Evolutionary conservation across 1,140 invertebrate genomes (phyloP), one percentile per base, ranked within the genome.

Genomic region (Battus philenor): DNA sequence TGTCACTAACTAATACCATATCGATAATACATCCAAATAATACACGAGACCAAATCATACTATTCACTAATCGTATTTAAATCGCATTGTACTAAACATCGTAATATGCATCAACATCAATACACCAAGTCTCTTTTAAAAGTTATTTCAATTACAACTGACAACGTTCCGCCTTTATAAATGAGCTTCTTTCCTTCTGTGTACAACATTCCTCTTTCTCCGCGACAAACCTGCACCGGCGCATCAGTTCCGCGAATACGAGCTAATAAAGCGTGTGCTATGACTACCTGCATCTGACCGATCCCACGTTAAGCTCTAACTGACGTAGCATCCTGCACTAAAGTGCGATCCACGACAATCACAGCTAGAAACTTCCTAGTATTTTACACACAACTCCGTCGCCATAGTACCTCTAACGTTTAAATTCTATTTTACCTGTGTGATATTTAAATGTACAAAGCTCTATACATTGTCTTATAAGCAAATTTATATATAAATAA

Each of bases 401-500:
- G 67, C 55, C 67, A 50, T 64, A 50, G 67, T 59, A 63, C 52
- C 52, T 62, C 63, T 75, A 80, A 63, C 53, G 63, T 76, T 69
- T 81, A 68, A 61, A 66, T 63, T 71, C 67, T 81, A 80, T 64
- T 68, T 72, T 59, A 78, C 70, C 68, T 81, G 69, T 76, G 59
- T 79, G 67, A 68, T 72, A 82, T 78, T 81, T 82, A 80, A 63
- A 63, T 62, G 65, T 85, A 85, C 71, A 68, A 85, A 85, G 81
- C 81, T 85, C 81, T 82, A 85, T 85, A 85, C 81, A 82, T 78
- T 82, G 67, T 77, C 75, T 79, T 82, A 82, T 66, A 74, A 70
- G 69, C 69, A 65, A 73, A 62, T 59, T 51, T 54, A 52, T 52
- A 55, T 53, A 81, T 76, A 79, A 78, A 82, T 82, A 85, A 85